Percentiles rank a stretch among this genome's conserved stretches.
phyloP scores from a whole-genome alignment of 2,113 vertebrate species.

The Ivindomyrus marchei region DNA sequence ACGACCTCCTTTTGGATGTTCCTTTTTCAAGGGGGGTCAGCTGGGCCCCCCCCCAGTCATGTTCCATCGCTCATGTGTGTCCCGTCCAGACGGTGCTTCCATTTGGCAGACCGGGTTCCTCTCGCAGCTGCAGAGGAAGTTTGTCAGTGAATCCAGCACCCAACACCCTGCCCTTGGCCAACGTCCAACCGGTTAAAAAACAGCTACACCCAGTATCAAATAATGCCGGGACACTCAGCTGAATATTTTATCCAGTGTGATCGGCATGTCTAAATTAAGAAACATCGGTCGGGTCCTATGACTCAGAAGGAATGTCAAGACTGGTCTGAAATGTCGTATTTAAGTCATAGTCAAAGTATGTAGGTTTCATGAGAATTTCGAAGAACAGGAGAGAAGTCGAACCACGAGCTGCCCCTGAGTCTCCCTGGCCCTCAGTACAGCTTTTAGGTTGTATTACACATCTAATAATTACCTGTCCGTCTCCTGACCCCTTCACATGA shows the following conservation, averaged over 20 bases:
- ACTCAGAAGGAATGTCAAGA: not conserved
- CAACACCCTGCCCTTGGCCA: not conserved
- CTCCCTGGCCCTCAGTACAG: not conserved
- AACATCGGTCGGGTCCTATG: not conserved
- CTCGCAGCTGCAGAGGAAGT: conserved; percentile 45
- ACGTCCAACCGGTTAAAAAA: not conserved
- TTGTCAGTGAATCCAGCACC: conserved; percentile 3
- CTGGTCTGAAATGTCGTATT: not conserved
- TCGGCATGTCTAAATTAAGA: not conserved
- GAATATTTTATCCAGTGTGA: not conserved
- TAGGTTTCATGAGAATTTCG: not conserved
- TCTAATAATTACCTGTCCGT: not conserved
- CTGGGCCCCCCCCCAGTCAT: conserved; percentile 19
- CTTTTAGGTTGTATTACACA: not conserved
- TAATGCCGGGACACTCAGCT: not conserved
- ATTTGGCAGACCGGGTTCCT: conserved; percentile 4
- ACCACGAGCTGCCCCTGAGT: not conserved
- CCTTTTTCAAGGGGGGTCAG: not conserved
- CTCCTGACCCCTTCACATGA: not conserved
- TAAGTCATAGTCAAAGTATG: not conserved
- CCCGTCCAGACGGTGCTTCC: conserved; percentile 18
- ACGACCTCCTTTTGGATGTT: not conserved
- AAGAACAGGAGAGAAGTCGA: not conserved
- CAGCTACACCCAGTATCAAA: not conserved
- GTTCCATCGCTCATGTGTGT: conserved; percentile 22